phyloP scores from a whole-genome alignment of 1,140 invertebrate species.

The Ooceraea biroi region DNA sequence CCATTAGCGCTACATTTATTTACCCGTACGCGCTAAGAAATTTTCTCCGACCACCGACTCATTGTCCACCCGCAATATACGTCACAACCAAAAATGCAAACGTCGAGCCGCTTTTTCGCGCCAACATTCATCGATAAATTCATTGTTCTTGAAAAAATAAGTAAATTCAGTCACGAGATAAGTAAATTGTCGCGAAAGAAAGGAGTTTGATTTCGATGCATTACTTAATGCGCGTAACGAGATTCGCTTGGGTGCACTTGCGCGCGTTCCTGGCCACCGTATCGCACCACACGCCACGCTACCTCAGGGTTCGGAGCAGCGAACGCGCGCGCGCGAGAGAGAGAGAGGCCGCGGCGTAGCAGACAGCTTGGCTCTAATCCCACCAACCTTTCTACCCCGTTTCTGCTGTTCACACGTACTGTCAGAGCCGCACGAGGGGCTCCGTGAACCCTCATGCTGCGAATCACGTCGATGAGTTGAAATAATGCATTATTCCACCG shows the following conservation, averaged over 20 bases:
- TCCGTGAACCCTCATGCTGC: not conserved
- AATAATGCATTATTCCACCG: not conserved
- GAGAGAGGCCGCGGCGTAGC: slow-evolving; percentile 73
- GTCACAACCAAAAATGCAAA: slow-evolving; percentile 45
- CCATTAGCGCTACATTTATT: too few relatives aligned
- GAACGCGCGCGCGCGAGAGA: slow-evolving; percentile 80
- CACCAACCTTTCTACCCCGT: slow-evolving; percentile 79
- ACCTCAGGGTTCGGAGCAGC: slow-evolving; percentile 65
- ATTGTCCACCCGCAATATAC: slow-evolving; percentile 24
- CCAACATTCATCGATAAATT: slow-evolving; percentile 61
- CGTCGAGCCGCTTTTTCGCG: slow-evolving; percentile 61
- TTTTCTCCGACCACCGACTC: too few relatives aligned
- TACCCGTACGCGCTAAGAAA: not conserved
- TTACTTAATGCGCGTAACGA: slow-evolving; percentile 58
- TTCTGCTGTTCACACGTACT: slow-evolving; percentile 56
- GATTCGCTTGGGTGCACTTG: slow-evolving; percentile 8
- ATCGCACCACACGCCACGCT: not conserved
- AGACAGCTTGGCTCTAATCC: slow-evolving; percentile 85
- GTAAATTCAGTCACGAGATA: slow-evolving; percentile 36
- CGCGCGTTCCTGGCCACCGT: slow-evolving; percentile 17
- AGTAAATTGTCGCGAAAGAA: slow-evolving; percentile 52
- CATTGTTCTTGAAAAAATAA: slow-evolving; percentile 66
- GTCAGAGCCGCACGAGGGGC: slow-evolving; percentile 39
- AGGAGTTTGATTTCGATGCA: slow-evolving; percentile 33
- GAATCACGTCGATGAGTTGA: not conserved